These are phyloP conservation scores for Sphaeramia orbicularis DNA, from an alignment of 2,797 vertebrate genomes.

Conservation along the genomic window DNA sequence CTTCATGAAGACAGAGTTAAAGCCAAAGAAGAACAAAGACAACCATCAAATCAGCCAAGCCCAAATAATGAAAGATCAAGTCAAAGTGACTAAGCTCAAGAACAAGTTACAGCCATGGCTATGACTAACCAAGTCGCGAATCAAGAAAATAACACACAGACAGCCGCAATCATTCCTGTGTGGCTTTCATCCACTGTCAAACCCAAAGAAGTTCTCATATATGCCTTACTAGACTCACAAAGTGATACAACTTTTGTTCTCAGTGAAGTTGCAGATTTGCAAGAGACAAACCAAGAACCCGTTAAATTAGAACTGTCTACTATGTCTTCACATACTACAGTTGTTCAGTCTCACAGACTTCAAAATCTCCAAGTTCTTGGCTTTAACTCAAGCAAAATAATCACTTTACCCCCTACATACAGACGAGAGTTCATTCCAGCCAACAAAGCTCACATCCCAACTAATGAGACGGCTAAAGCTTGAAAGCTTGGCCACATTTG, in stretches of 20 bases:
- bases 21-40: conserved; percentile 14
- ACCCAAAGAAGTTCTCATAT: conserved; percentile 39
- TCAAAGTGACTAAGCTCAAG: conserved; percentile 14
- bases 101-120: neutral
- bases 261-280: conserved; percentile 15
- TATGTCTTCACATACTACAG: conserved; percentile 29
- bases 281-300: conserved; percentile 24
- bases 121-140: neutral
- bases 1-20: conserved; percentile 18
- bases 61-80: neutral
- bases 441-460: conserved; percentile 27
- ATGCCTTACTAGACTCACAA: conserved; percentile 41
- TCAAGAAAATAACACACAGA: neutral
- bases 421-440: conserved; percentile 50
- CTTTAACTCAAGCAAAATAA: conserved; percentile 12
- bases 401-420: conserved; percentile 31
- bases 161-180: conserved; percentile 19
- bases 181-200: conserved; percentile 5
- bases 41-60: neutral
- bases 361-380: conserved; percentile 21
- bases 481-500: conserved; percentile 25
- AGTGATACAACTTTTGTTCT: conserved; percentile 41
- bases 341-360: conserved; percentile 27
- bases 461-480: conserved; percentile 2
- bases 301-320: conserved; percentile 39